phyloP scores from a whole-genome alignment of 2,888 invertebrate genomes.

The Machimus atricapillus region DNA sequence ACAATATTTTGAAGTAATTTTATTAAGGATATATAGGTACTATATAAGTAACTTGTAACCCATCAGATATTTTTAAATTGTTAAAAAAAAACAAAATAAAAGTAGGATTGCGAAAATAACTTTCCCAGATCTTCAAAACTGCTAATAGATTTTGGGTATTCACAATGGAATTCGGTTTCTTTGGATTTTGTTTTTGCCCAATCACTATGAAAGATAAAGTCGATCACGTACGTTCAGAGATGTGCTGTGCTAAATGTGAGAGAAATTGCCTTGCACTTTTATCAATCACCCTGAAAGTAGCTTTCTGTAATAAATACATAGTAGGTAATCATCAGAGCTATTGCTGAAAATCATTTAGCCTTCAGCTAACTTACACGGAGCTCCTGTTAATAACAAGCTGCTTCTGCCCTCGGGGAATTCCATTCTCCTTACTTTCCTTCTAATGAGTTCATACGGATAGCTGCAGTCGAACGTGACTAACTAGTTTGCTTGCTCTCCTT shows the following conservation, averaged over 20 bases:
- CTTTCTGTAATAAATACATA: neutral
- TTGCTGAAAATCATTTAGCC: constrained; percentile 11
- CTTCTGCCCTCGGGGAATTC: neutral
- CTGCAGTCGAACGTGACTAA: constrained; percentile 27
- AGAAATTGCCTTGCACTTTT: neutral
- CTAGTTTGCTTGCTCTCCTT: neutral
- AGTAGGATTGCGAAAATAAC: neutral
- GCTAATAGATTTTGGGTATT: neutral
- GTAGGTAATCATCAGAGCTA: neutral
- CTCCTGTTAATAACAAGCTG: neutral
- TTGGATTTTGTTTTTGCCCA: neutral
- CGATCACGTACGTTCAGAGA: neutral
- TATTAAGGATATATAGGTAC: no score
- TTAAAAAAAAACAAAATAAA: no score
- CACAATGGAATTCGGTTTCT: neutral
- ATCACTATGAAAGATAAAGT: neutral
- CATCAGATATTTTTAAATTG: no score
- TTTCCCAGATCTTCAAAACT: no score
- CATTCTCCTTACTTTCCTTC: neutral
- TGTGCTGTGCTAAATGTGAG: neutral
- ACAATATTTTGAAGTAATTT: no score
- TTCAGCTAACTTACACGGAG: neutral
- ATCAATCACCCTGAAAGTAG: neutral
- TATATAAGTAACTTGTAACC: no score
- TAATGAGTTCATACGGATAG: constrained; percentile 24